Percentiles rank a stretch among this genome's conserved stretches.
These are phyloP conservation scores for Germaria angustata DNA, from an alignment of 2,888 invertebrate genomes.

Conservation along the genomic window DNA sequence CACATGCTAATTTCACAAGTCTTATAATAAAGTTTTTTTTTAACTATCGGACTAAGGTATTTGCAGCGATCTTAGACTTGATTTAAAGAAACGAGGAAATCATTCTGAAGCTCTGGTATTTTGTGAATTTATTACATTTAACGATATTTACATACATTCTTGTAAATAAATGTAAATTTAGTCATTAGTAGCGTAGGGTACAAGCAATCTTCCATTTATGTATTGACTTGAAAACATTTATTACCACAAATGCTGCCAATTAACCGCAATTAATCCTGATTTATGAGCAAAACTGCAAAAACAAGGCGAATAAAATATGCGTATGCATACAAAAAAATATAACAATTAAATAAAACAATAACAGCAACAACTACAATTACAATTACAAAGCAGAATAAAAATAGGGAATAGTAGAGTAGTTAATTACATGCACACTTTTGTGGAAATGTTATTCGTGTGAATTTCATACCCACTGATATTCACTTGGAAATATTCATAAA, in stretches of 20 bases:
- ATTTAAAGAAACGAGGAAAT: too few relatives aligned
- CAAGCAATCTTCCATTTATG: not conserved
- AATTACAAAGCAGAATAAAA: not conserved
- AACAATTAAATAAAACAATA: conserved; percentile 64
- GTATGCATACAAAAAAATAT: not conserved
- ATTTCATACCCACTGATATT: not conserved
- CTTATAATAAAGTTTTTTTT: too few relatives aligned
- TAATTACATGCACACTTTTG: not conserved
- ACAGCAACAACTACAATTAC: not conserved
- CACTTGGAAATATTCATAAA: conserved; percentile 14
- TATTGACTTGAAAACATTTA: conserved; percentile 53
- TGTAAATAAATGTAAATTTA: too few relatives aligned
- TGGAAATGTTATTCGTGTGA: not conserved
- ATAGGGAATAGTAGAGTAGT: conserved; percentile 27
- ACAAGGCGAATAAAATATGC: conserved; percentile 5
- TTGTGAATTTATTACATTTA: too few relatives aligned
- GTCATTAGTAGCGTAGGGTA: conserved; percentile 7
- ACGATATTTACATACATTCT: too few relatives aligned
- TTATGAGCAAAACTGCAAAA: conserved; percentile 70
- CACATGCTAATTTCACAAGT: too few relatives aligned
- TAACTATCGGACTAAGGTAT: too few relatives aligned
- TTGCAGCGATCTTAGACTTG: too few relatives aligned
- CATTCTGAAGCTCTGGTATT: too few relatives aligned
- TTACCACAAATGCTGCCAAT: conserved; percentile 72
- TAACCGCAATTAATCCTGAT: conserved; percentile 77